Evolutionary conservation across 2,113 vertebrate species (phyloP), one percentile per base, ranked within the genome.

Genomic region (Perognathus longimembris): DNA sequence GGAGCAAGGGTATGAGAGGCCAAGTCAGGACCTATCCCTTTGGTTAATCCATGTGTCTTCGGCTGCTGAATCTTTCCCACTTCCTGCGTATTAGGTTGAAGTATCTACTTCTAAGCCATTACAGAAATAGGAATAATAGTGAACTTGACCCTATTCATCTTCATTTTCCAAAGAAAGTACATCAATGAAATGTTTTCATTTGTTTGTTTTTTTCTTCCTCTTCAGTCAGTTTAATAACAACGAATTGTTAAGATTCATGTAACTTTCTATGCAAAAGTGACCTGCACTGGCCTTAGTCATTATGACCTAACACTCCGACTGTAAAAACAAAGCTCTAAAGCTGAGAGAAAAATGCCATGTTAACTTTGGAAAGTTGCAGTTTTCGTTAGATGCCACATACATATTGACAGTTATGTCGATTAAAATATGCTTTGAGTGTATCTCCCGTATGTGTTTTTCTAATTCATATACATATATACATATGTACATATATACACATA

Each of bases 261-360:
- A 70, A 83, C 38, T 73, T 86, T 80, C 63, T 57, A n/a, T 15
- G 32, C 7, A 73, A 84, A 91, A 79, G 85, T 40, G 42, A 73
- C 67, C 30, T 45, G 11, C 7, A 66, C 3, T 30, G 32, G 10
- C 45, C 71, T 83, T 79, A 36, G 26, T 10, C n/a, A 6, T 54
- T 34, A 95, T 95, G 57, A 81, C 8, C 78, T 81, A 67, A 82
- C 90, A 92, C 34, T 83, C 91, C 89, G 86, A 79, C 84, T 84
- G 24, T 92, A 97, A 96, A 94, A 97, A 93, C 90, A 88, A 61
- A 88, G 95, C 84, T 95, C 95, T 95, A 96, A 97, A 93, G 30
- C 77, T 97, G 86, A 82, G 89, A 92, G 88, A 95, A 97, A 97
- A 96, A 85, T 54, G 79, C 57, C 93, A 94, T 45, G 57, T 96